Percentiles rank a stretch among this genome's conserved stretches.
These are phyloP conservation scores for Acleris sparsana DNA, from an alignment of 2,888 invertebrate genomes.

Conservation along the genomic window DNA sequence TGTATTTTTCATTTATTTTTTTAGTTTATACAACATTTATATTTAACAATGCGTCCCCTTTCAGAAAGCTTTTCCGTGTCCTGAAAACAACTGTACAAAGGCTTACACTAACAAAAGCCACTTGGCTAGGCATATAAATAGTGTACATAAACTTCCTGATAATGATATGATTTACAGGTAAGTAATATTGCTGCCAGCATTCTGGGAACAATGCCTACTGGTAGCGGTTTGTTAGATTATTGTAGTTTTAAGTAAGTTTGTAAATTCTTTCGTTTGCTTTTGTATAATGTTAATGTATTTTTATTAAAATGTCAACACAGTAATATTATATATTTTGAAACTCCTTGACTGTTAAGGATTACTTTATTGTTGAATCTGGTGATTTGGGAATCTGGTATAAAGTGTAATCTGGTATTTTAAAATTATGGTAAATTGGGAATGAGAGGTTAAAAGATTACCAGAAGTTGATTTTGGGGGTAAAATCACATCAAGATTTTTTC, in stretches of 20 bases:
- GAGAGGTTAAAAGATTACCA: not conserved
- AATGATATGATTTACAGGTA: constrained; percentile 64
- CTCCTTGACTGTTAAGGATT: not conserved
- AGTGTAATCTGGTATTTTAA: too few species aligned
- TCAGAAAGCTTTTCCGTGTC: constrained; percentile 84
- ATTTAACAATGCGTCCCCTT: constrained; percentile 37
- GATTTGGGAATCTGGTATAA: too few species aligned
- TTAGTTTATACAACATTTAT: not conserved
- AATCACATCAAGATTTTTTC: not conserved
- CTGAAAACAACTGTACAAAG: constrained; percentile 83
- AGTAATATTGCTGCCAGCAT: constrained; percentile 32
- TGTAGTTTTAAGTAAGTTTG: too few species aligned
- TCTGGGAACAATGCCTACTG: too few species aligned
- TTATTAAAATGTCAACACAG: too few species aligned
- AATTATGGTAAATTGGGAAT: too few species aligned
- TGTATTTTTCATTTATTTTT: not conserved
- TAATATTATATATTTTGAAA: constrained; percentile 4
- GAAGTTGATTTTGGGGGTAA: not conserved
- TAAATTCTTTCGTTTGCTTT: too few species aligned
- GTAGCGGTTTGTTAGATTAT: too few species aligned
- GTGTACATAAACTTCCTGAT: constrained; percentile 65
- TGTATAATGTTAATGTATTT: too few species aligned
- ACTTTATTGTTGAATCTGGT: too few species aligned
- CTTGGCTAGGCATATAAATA: constrained; percentile 83
- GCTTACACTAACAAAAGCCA: constrained; percentile 85